phyloP scores from a whole-genome alignment of 2,888 invertebrate species.

The Bhutanitis thaidina region DNA sequence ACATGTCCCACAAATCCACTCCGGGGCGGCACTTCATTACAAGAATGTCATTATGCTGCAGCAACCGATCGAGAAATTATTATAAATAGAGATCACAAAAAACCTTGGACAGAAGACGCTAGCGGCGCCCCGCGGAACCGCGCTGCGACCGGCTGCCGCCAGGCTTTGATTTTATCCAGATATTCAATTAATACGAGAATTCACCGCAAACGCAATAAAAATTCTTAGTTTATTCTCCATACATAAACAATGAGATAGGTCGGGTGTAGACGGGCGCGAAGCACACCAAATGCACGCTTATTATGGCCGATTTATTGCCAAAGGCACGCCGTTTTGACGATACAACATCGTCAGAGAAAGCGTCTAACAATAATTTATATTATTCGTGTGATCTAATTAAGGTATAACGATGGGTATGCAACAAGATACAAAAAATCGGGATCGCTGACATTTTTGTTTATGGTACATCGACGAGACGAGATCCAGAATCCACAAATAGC shows the following conservation, averaged over 20 bases:
- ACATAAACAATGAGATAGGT: slow-evolving; percentile 79
- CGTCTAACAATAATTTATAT: slow-evolving; percentile 71
- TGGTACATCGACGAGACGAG: slow-evolving; percentile 75
- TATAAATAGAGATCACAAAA: slow-evolving; percentile 73
- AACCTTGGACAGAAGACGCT: slow-evolving; percentile 66
- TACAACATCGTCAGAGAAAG: slow-evolving; percentile 56
- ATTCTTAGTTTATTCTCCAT: slow-evolving; percentile 75
- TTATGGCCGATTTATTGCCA: slow-evolving; percentile 71
- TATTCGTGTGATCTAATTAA: slow-evolving; percentile 77
- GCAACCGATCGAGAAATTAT: slow-evolving; percentile 70
- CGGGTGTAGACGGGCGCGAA: slow-evolving; percentile 74
- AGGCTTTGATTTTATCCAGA: slow-evolving; percentile 46
- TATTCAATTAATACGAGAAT: slow-evolving; percentile 58
- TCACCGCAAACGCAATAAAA: slow-evolving; percentile 65
- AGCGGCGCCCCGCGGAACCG: slow-evolving; percentile 42
- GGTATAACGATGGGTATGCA: slow-evolving; percentile 73
- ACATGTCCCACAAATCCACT: slow-evolving; percentile 75
- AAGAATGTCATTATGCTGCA: slow-evolving; percentile 76
- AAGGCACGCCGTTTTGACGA: slow-evolving; percentile 47
- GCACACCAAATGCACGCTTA: slow-evolving; percentile 75
- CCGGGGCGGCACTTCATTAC: slow-evolving; percentile 71
- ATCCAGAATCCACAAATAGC: slow-evolving; percentile 79
- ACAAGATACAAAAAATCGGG: slow-evolving; percentile 79
- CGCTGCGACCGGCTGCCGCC: slow-evolving; percentile 37
- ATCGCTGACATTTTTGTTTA: slow-evolving; percentile 82